Evolutionary conservation across 2,888 invertebrate species (phyloP).

Genomic region (Oligia fasciuncula): DNA sequence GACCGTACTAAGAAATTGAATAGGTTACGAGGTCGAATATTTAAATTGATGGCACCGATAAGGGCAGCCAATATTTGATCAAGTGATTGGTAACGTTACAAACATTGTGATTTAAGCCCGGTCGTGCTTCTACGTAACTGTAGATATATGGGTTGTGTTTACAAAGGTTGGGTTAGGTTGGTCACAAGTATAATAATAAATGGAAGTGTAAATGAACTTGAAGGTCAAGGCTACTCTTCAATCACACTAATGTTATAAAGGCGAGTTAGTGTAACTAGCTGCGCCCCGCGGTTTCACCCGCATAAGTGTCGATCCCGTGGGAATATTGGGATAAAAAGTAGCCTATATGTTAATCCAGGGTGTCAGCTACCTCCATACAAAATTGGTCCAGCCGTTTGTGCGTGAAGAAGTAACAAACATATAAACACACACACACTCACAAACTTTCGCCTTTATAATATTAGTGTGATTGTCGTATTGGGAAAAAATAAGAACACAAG

Average conservation of each 20-base stretch:
- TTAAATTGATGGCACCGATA: constrained; percentile 52
- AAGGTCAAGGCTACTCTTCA: background rate
- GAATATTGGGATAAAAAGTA: too few relatives aligned
- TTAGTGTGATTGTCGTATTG: too few relatives aligned
- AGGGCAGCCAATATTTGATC: constrained; percentile 55
- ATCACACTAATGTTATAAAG: background rate
- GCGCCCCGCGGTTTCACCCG: too few relatives aligned
- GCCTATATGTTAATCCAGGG: too few relatives aligned
- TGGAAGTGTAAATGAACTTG: constrained; percentile 24
- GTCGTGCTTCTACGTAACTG: constrained; percentile 31
- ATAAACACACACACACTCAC: too few relatives aligned
- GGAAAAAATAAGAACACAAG: too few relatives aligned
- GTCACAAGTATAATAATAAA: constrained; percentile 43
- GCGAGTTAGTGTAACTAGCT: too few relatives aligned
- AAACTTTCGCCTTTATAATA: too few relatives aligned
- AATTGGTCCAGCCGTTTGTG: too few relatives aligned
- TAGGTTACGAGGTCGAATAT: constrained; percentile 40
- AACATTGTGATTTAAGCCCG: constrained; percentile 54
- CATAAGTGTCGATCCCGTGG: too few relatives aligned
- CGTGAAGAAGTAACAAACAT: too few relatives aligned
- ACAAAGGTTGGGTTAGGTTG: constrained; percentile 32
- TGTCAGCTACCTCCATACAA: too few relatives aligned
- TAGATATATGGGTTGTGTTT: constrained; percentile 37
- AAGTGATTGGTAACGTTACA: constrained; percentile 50
- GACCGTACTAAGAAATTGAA: constrained; percentile 37